These are phyloP conservation scores for Rhinolophus sinicus DNA, from an alignment of 2,113 vertebrate genomes.

Conservation along the genomic window DNA sequence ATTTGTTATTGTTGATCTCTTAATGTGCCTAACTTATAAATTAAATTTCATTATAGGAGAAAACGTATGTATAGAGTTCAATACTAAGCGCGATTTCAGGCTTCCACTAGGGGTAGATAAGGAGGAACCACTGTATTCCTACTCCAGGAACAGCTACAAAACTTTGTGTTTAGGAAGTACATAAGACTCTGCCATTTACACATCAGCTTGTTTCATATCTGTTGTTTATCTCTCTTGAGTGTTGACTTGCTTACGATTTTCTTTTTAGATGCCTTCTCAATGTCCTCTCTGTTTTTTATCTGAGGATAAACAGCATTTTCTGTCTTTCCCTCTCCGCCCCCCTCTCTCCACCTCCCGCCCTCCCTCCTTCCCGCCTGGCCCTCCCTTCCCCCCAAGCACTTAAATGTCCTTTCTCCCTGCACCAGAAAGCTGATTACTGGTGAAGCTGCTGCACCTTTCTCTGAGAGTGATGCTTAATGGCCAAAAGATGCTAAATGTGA, in stretches of 20 bases:
- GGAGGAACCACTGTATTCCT: no score
- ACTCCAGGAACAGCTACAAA: neutral
- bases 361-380: neutral
- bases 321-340: neutral
- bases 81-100: neutral
- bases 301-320: neutral
- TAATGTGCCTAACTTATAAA: neutral
- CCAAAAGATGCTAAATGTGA: conserved; percentile 20
- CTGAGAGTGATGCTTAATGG: neutral
- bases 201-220: neutral
- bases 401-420: neutral
- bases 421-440: neutral
- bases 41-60: neutral
- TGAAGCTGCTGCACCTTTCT: neutral
- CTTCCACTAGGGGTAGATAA: neutral
- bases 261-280: neutral
- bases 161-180: neutral
- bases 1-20: neutral
- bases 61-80: neutral
- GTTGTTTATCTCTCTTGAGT: neutral
- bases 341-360: no score
- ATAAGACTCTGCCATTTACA: neutral
- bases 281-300: neutral
- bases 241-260: neutral
- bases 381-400: neutral